A percentile compares a stretch with the other conserved stretches of the same genome.
phyloP scores from a whole-genome alignment of 2,113 vertebrate genomes.

The Catharus minimus region DNA sequence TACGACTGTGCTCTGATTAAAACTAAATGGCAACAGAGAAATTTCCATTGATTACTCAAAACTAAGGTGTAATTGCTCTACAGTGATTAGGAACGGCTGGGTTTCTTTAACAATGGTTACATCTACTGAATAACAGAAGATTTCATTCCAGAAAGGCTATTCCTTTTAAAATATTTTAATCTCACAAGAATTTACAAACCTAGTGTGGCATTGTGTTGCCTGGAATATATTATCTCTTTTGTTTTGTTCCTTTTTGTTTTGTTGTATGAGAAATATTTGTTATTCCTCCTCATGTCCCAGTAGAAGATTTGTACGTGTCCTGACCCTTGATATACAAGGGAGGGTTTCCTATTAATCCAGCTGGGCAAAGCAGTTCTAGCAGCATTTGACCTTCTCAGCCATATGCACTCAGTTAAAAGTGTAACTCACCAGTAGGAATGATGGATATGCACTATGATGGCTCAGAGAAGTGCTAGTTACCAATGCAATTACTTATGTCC shows the following conservation, averaged over 20 bases:
- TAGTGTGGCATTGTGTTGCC: not conserved
- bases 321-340: not conserved
- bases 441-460: not conserved
- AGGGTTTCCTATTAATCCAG: not conserved
- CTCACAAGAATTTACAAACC: not conserved
- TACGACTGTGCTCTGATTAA: slow-evolving; percentile 33
- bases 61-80: slow-evolving; percentile 9
- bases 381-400: not conserved
- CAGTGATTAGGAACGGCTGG: not conserved
- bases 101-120: not conserved
- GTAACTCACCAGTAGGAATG: not conserved
- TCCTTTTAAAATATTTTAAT: not conserved
- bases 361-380: not conserved
- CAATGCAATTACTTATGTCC: not conserved
- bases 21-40: slow-evolving; percentile 26
- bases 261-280: not conserved
- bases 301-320: not conserved
- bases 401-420: not conserved
- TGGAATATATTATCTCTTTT: not conserved
- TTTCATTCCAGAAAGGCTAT: not conserved
- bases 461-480: not conserved
- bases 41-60: slow-evolving; percentile 43
- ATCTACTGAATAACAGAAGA: not conserved
- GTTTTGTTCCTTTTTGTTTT: not conserved
- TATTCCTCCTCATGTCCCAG: not conserved